Conservation (phyloP, 2,888 invertebrate species). For the Rhamphomyia laevipes region DNA sequence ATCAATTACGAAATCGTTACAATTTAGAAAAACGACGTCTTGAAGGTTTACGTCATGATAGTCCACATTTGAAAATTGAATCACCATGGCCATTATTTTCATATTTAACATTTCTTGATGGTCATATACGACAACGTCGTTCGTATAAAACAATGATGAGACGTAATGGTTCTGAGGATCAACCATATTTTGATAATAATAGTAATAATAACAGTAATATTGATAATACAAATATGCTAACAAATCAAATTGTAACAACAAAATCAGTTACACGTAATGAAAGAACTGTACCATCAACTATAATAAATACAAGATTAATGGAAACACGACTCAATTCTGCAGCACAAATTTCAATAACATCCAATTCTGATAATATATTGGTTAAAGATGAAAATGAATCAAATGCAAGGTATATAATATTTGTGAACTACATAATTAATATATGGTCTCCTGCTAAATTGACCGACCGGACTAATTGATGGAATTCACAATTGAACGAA, state of each 20-base stretch:
- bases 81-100: constrained; percentile 37
- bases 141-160: constrained; percentile 30
- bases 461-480: too few species aligned
- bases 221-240: too few species aligned
- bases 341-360: not conserved
- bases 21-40: constrained; percentile 37
- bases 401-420: not conserved
- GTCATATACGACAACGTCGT: constrained; percentile 34
- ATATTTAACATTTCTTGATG: constrained; percentile 32
- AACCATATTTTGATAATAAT: not conserved
- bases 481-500: too few species aligned
- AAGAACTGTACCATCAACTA: not conserved
- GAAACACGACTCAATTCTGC: not conserved
- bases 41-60: constrained; percentile 26
- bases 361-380: not conserved
- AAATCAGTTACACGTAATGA: not conserved
- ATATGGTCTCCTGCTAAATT: too few species aligned
- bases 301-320: too few species aligned
- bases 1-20: constrained; percentile 37
- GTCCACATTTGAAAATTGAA: constrained; percentile 21
- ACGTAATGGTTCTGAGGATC: constrained; percentile 6
- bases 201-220: too few species aligned
- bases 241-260: too few species aligned
- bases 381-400: not conserved
- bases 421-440: too few species aligned